phyloP scores from a whole-genome alignment of 2,113 vertebrate species.

The Chaetodon auriga region DNA sequence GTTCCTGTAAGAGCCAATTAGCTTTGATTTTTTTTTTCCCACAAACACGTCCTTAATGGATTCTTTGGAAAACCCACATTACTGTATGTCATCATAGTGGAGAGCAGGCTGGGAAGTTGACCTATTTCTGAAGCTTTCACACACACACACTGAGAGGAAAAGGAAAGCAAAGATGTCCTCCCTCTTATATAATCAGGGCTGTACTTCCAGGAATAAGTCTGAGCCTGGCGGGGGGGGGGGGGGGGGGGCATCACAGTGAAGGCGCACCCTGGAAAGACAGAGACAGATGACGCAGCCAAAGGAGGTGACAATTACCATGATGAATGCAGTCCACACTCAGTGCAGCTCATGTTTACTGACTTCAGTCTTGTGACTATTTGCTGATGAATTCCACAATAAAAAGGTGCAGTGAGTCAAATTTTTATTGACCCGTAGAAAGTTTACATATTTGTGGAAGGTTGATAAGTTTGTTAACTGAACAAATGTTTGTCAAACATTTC shows the following conservation, averaged over 20 bases:
- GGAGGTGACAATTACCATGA: slow-evolving; percentile 6
- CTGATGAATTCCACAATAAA: not conserved
- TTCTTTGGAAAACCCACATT: not conserved
- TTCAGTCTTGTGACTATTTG: not conserved
- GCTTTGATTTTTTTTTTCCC: slow-evolving; percentile 11
- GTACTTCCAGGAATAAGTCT: slow-evolving; percentile 61
- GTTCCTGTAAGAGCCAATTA: slow-evolving; percentile 7
- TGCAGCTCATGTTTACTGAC: slow-evolving; percentile 12
- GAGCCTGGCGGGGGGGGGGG: slow-evolving; percentile 5
- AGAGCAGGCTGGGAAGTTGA: slow-evolving; percentile 15
- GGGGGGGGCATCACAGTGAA: not conserved
- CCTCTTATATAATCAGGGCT: slow-evolving; percentile 29
- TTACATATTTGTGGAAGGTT: not conserved
- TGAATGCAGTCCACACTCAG: not conserved
- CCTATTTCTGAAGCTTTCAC: slow-evolving; percentile 43
- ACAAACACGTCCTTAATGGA: not conserved
- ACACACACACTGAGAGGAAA: slow-evolving; percentile 5
- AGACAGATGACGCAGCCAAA: slow-evolving; percentile 4
- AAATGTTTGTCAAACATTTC: not conserved
- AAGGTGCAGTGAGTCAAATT: not conserved
- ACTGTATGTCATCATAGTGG: not conserved
- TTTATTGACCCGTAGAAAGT: not conserved
- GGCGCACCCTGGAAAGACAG: slow-evolving; percentile 5
- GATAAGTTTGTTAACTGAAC: not conserved
- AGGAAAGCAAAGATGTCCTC: slow-evolving; percentile 62